Base-by-base conservation (phyloP, 2,797 vertebrate genomes). In the Tympanoctomys barrerae region DNA sequence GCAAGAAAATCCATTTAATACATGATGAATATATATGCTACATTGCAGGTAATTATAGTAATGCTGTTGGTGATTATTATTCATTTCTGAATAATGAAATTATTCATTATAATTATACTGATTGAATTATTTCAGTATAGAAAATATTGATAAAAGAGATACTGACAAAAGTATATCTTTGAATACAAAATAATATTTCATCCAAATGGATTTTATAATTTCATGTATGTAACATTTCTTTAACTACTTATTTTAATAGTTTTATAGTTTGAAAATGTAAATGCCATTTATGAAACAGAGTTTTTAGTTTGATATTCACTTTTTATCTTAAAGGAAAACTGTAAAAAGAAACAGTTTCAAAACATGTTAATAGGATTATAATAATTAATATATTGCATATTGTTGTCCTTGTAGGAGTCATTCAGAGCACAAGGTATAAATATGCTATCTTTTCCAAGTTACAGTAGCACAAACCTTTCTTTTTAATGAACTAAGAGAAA, bases 1-100 rank as follows among this genome's bases (percentile, higher is more conserved):
- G 18, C 1, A 46, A 75, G 77, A 93, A 93, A 46, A 6, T 86
- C 80, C 68, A 11, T 36, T 82, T 71, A 94, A 96, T 86, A 90
- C 91, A 52, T 94, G 77, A 93, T 52, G 88, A 89, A 92, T 96
- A 0, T 26, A 88, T 96, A 90, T 96, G 73, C 22, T 97, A 87
- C 28, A 57, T 68, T 94, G 52, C 78, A 94, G 92, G 94, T 97
- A 96, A 87, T 94, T 94, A 42, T 39, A 52, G 83, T 54, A 73
- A 39, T 87, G 39, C 5, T 39, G 21, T 71, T 71, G 39, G 21
- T 84, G 36, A 95, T 5, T 93, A 10, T 62, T 71, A 28, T 78
- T 89, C 52, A 68, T 62, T 85, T 95, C 18, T 79, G 24, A 42
- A 42, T 42, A 42, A 42, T 42, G 42, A 42, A 42, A 42, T 42